Evolutionary conservation across 2,113 vertebrate species (phyloP), one percentile per base, ranked within the genome.

Genomic region (Odontesthes bonariensis): DNA sequence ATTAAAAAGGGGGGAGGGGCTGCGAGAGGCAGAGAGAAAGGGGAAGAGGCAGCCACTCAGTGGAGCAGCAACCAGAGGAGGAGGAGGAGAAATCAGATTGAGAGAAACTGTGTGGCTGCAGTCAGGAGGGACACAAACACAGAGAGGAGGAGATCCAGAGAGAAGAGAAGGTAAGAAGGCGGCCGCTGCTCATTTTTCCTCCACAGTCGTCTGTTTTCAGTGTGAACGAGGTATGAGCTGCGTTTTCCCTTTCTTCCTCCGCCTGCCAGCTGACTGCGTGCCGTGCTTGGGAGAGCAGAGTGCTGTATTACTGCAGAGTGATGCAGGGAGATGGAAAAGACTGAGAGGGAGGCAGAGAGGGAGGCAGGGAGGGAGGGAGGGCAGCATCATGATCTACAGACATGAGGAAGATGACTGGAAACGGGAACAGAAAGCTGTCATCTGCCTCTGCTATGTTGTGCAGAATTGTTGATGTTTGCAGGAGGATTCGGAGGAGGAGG

Each of bases 261-360:
- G 54, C 76, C 78, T 73, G 83, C 81, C 75, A 77, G 84, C 81
- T 81, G 75, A 82, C 44, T 66, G 78, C 69, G 31, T 8, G 51
- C 68, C 79, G 67, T 46, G 63, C 61, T 59, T 38, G 59, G n/a
- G 76, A 76, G 77, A 68, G 72, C 62, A 46, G 67, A 65, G 84
- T 23, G 69, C 46, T 46, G 85, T 77, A 75, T 82, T 86, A 93
- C 89, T 92, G 90, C 90, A 69, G 90, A 85, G 86, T 19, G 88
- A 91, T 85, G 90, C 78, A 75, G 89, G 73, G 81, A 75, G 81
- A 76, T 58, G 86, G 82, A 77, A 60, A 70, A 61, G 57, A 59
- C 73, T 58, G 67, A 47, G 57, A 53, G 68, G 49, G 64, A 60
- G 64, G 57, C 80, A 73, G 71, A 46, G 70, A 31, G 65, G n/a